Base-by-base conservation (phyloP, 2,113 vertebrate species). In the Rutilus rutilus region DNA sequence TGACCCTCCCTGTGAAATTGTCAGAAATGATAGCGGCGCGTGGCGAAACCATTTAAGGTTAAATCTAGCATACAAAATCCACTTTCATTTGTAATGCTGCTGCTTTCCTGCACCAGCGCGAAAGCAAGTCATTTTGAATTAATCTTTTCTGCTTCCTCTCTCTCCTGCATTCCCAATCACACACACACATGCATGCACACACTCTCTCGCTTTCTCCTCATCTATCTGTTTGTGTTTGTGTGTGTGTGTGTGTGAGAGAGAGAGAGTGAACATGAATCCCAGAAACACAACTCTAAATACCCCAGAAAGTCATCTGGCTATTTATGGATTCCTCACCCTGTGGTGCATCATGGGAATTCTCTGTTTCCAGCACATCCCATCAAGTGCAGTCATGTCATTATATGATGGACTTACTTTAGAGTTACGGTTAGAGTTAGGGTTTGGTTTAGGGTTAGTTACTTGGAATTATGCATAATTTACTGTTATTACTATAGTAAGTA, bases 31-130 rank as follows among this genome's bases (percentile, higher is more conserved):
- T 83, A 82, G 84, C 17, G 36, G 71, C 23, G 79, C 65, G 79
- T 86, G 74, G 87, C 79, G 47, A 86, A 87, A 83, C 75, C 89
- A 80, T 91, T 91, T 91, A 87, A 88, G 78, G 85, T 83, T 89
- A 90, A 90, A 87, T 87, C 83, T 90, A 88, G 78, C 89, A 86
- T 89, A 88, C 86, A 82, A 90, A 91, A 89, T 87, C 84, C 85
- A 86, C 82, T 90, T 86, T 85, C 71, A 78, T 77, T 87, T 89
- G 71, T 83, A 85, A 89, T 60, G 76, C 80, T 73, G 64, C 86
- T 67, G 82, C 77, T 78, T 83, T 77, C 60, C 75, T 82, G 65
- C 79, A 39, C 79, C 73, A 42, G 57, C 57, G 36, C 64, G 39
- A 88, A 73, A 78, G 82, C 64, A 77, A 83, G 73, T 84, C 84